Evolutionary conservation across 2,888 invertebrate species (phyloP).

Genomic region (Baccha elongata): DNA sequence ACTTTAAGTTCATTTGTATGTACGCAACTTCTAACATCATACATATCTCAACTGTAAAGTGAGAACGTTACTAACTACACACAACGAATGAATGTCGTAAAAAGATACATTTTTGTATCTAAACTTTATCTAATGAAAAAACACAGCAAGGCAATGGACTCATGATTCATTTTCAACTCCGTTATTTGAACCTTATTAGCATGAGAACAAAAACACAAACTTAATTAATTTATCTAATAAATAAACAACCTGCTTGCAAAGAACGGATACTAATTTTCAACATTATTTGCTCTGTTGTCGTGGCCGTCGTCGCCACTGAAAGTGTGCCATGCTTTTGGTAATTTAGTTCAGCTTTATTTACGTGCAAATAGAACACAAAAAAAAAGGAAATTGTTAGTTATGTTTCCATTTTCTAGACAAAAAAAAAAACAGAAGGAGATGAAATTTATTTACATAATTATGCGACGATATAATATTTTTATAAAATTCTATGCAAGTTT

Average conservation of each 20-base stretch:
- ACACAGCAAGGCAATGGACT: background rate
- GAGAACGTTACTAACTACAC: slow-evolving; percentile 16
- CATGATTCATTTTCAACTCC: slow-evolving; percentile 39
- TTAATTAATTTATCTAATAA: slow-evolving; percentile 12
- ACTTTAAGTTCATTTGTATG: slow-evolving; percentile 9
- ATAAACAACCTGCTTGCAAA: slow-evolving; percentile 8
- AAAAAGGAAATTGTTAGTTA: slow-evolving; percentile 12
- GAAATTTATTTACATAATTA: slow-evolving; percentile 54
- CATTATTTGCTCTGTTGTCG: background rate
- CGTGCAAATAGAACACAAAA: slow-evolving; percentile 41
- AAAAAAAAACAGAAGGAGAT: slow-evolving; percentile 19
- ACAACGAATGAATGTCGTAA: slow-evolving; percentile 16
- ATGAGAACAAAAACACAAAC: slow-evolving; percentile 17
- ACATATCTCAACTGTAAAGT: slow-evolving; percentile 14
- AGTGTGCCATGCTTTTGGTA: background rate
- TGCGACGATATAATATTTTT: background rate
- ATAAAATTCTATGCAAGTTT: background rate
- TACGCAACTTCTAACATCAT: slow-evolving; percentile 32
- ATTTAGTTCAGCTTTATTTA: slow-evolving; percentile 41
- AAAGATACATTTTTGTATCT: slow-evolving; percentile 35
- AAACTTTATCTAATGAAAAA: background rate
- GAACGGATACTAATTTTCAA: background rate
- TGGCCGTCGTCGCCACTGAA: background rate
- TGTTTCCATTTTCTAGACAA: slow-evolving; percentile 30
- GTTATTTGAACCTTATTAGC: slow-evolving; percentile 35